Conservation (phyloP, 2,113 vertebrate genomes). For the Amblyornis subalaris region DNA sequence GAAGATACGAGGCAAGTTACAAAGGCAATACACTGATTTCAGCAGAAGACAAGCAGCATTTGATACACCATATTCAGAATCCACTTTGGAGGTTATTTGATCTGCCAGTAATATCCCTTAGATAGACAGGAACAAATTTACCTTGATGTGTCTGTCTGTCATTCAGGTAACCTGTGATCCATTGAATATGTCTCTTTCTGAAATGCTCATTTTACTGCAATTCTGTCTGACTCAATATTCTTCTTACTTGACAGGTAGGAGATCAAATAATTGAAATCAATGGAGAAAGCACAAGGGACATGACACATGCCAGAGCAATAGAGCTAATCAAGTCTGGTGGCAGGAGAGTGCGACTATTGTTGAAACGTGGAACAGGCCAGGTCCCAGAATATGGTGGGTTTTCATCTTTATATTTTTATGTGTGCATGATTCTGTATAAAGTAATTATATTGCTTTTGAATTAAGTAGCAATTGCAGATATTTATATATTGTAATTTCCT, state of each 20-base stretch:
- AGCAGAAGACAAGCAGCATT: neutral
- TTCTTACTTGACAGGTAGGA: constrained; percentile 83
- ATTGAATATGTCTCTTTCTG: constrained; percentile 39
- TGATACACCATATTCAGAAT: constrained; percentile 15
- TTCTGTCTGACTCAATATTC: constrained; percentile 53
- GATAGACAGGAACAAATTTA: constrained; percentile 53
- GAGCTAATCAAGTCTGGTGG: constrained; percentile 98
- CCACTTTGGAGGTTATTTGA: constrained; percentile 39
- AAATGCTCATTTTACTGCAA: constrained; percentile 35
- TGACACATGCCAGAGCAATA: constrained; percentile 95
- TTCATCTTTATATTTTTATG: neutral
- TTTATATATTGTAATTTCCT: neutral
- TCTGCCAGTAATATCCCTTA: constrained; percentile 34
- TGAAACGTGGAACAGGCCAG: constrained; percentile 95
- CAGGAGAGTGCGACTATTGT: constrained; percentile 87
- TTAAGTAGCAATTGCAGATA: neutral
- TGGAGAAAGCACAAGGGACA: constrained; percentile 94
- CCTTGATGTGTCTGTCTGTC: constrained; percentile 51
- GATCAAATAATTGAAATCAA: constrained; percentile 99
- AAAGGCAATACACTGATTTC: neutral
- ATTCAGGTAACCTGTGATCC: constrained; percentile 29
- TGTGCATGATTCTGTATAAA: neutral
- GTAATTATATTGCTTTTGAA: neutral
- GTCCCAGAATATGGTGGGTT: constrained; percentile 96
- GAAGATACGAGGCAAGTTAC: neutral